Conservation (phyloP, 2,113 vertebrate genomes). For the Ctenodactylus gundi region DNA sequence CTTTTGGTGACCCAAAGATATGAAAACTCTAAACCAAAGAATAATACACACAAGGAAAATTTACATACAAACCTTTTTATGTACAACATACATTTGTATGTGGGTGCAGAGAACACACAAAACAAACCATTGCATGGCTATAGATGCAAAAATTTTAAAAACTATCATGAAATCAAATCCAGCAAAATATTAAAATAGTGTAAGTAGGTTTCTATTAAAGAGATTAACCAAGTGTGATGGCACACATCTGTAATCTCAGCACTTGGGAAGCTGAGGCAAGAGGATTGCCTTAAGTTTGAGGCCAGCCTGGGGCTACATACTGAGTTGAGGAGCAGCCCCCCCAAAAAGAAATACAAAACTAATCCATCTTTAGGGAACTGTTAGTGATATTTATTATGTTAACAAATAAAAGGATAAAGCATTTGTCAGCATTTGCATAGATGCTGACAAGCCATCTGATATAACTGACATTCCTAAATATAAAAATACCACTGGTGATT, state of each 20-base stretch:
- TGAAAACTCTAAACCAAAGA: slow-evolving; percentile 18
- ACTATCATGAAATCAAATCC: slow-evolving; percentile 21
- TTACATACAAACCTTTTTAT: not conserved
- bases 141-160: not conserved
- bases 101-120: not conserved
- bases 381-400: not conserved
- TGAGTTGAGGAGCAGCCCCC: too few relatives aligned
- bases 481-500: not conserved
- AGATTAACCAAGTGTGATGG: too few relatives aligned
- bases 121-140: not conserved
- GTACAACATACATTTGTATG: not conserved
- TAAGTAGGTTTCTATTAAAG: not conserved
- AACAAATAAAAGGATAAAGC: not conserved
- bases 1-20: not conserved
- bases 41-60: not conserved
- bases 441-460: not conserved
- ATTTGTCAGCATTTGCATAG: not conserved
- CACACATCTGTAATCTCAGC: too few relatives aligned
- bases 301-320: too few relatives aligned
- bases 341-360: not conserved
- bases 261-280: too few relatives aligned
- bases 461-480: not conserved
- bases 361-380: not conserved
- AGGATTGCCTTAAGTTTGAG: too few relatives aligned
- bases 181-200: slow-evolving; percentile 11